Percentiles rank a stretch among this genome's conserved stretches.
Conservation (phyloP, 35 echinoderm and acorn worm genomes). For the Apostichopus californicus region DNA sequence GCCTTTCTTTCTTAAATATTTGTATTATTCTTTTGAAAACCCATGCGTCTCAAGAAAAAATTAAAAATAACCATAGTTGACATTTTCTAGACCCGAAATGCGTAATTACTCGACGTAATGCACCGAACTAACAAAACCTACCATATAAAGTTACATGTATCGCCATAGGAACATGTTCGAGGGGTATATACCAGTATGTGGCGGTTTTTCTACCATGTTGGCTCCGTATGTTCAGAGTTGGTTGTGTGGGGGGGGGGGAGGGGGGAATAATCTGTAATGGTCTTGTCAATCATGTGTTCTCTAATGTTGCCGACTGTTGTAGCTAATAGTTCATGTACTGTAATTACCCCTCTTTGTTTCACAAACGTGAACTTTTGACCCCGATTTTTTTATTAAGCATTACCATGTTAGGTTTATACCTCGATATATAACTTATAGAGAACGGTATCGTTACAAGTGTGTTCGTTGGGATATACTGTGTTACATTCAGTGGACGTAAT, state of each 20-base stretch:
- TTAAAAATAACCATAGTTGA: constrained; percentile 43
- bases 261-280: not conserved
- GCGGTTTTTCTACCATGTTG: constrained; percentile 3
- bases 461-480: too few relatives aligned
- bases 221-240: not conserved
- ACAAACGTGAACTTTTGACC: too few relatives aligned
- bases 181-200: constrained; percentile 7
- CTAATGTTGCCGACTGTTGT: not conserved
- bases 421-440: too few relatives aligned
- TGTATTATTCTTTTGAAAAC: not conserved
- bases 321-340: too few relatives aligned
- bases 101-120: constrained; percentile 38
- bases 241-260: too few relatives aligned
- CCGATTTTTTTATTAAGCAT: too few relatives aligned
- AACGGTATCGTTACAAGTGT: too few relatives aligned
- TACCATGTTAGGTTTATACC: too few relatives aligned
- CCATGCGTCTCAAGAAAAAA: not conserved
- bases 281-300: not conserved
- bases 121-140: constrained; percentile 6
- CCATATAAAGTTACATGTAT: constrained; percentile 20
- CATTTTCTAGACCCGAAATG: constrained; percentile 27
- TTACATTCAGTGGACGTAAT: too few relatives aligned
- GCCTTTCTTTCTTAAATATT: not conserved
- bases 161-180: constrained; percentile 11
- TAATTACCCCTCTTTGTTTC: too few relatives aligned